These are phyloP conservation scores for Casuarius casuarius DNA, from an alignment of 2,113 vertebrate genomes.

Conservation along the genomic window DNA sequence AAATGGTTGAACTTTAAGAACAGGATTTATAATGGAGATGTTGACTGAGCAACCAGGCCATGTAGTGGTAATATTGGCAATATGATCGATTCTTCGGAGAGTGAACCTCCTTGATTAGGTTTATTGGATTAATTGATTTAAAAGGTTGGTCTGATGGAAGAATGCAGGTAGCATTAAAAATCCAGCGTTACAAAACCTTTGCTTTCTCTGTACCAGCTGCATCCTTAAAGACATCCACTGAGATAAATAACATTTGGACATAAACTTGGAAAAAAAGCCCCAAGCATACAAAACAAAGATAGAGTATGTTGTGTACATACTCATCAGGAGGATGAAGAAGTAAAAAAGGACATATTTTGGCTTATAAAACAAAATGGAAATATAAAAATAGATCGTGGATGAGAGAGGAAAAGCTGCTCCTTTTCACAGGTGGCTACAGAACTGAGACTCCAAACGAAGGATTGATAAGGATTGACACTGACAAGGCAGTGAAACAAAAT, in stretches of 20 bases:
- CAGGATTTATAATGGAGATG: slow-evolving; percentile 39
- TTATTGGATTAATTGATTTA: slow-evolving; percentile 46
- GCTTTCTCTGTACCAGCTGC: background rate
- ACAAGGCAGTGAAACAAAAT: background rate
- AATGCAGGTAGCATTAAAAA: background rate
- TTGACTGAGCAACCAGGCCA: slow-evolving; percentile 15
- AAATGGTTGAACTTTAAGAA: slow-evolving; percentile 41
- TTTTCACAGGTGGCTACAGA: background rate
- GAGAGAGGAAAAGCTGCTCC: background rate
- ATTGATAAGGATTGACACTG: too few species aligned
- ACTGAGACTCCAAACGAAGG: background rate
- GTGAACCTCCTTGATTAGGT: slow-evolving; percentile 2
- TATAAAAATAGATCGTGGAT: background rate
- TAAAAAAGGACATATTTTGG: background rate
- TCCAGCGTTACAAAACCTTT: background rate
- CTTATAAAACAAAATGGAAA: background rate
- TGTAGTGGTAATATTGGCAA: background rate
- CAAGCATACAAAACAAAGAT: background rate
- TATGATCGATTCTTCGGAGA: slow-evolving; percentile 17
- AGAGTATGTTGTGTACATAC: background rate
- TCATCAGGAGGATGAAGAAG: background rate
- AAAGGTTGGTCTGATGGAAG: slow-evolving; percentile 14
- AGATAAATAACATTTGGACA: background rate
- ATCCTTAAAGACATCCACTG: background rate
- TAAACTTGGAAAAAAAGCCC: background rate